Conservation (phyloP, 2,888 invertebrate species). For the Ormyrus rosae region DNA sequence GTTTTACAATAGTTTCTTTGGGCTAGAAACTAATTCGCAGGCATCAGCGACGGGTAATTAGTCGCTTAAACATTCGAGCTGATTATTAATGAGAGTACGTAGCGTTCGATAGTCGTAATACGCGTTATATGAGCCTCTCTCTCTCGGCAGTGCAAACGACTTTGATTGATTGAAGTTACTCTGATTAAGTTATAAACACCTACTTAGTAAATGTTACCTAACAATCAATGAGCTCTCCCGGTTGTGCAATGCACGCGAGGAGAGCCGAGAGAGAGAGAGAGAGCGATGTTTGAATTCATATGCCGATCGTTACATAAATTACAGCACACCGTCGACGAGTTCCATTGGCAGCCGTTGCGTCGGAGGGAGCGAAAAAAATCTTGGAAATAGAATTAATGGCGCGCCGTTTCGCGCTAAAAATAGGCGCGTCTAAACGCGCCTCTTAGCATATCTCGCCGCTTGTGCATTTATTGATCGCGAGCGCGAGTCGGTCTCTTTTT, state of each 20-base stretch:
- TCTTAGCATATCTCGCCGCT: neutral
- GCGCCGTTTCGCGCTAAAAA: neutral
- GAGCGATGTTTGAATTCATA: neutral
- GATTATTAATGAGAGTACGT: too few relatives aligned
- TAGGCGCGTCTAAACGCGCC: neutral
- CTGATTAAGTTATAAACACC: slow-evolving; percentile 21
- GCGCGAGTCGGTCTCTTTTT: too few relatives aligned
- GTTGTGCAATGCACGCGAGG: neutral
- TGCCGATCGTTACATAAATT: slow-evolving; percentile 4
- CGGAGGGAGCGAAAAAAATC: neutral
- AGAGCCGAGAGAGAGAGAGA: neutral
- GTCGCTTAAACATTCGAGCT: too few relatives aligned
- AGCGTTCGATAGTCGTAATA: too few relatives aligned
- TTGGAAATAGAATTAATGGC: slow-evolving; percentile 9
- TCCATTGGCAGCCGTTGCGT: neutral
- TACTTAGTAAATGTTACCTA: slow-evolving; percentile 23
- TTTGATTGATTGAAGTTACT: slow-evolving; percentile 27
- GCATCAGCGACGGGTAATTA: too few relatives aligned
- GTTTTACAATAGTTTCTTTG: too few relatives aligned
- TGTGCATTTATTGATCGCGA: neutral
- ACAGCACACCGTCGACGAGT: neutral
- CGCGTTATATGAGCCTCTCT: neutral
- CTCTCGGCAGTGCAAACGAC: neutral
- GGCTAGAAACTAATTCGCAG: too few relatives aligned
- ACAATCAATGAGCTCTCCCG: slow-evolving; percentile 21